Evolutionary conservation across 2,113 vertebrate genomes (phyloP).

Genomic region (Istiophorus platypterus): DNA sequence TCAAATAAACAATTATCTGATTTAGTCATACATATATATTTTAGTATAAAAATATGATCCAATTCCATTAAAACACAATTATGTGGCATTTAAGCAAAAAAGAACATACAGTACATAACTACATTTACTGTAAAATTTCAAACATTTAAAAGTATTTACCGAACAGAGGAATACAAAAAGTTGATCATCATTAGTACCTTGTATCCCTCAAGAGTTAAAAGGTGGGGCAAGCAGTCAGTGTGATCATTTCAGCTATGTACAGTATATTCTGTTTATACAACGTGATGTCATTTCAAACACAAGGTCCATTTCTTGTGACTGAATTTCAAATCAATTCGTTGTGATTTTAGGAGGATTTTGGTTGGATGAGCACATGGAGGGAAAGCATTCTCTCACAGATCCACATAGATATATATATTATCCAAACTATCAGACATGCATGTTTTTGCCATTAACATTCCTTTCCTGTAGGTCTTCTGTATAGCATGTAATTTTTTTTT

Average conservation of each 20-base stretch:
- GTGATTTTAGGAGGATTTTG: constrained; percentile 44
- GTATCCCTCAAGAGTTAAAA: constrained; percentile 53
- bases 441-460: constrained; percentile 12
- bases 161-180: constrained; percentile 66
- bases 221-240: constrained; percentile 28
- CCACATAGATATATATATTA: constrained; percentile 12
- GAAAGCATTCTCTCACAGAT: constrained; percentile 11
- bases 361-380: constrained; percentile 8
- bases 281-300: constrained; percentile 9
- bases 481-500: neutral
- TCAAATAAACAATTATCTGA: constrained; percentile 65
- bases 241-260: constrained; percentile 56
- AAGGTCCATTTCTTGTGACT: constrained; percentile 18
- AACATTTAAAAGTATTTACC: constrained; percentile 53
- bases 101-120: constrained; percentile 57
- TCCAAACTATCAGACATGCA: constrained; percentile 26
- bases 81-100: constrained; percentile 60
- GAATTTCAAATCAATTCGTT: constrained; percentile 10
- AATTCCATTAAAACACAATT: constrained; percentile 69
- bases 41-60: constrained; percentile 83
- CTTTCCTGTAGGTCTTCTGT: neutral
- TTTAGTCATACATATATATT: constrained; percentile 66
- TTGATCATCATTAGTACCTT: constrained; percentile 67
- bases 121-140: constrained; percentile 59
- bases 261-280: constrained; percentile 44